A percentile compares a stretch with the other conserved stretches of the same genome.
These are phyloP conservation scores for Alcedo atthis DNA, from an alignment of 2,797 vertebrate species.

Conservation along the genomic window DNA sequence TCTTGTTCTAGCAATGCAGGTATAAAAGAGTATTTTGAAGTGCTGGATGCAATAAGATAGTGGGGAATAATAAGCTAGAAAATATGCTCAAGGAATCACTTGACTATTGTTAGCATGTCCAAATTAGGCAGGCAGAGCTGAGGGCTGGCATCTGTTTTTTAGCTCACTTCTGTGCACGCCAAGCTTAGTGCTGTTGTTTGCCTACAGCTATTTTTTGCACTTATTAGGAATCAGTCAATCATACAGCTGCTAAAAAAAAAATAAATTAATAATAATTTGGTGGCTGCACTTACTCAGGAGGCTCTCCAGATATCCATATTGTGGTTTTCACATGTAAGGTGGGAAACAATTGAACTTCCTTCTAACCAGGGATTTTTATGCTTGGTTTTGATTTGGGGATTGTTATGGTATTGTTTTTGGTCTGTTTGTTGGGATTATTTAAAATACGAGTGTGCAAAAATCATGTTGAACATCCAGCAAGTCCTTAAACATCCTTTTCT, in stretches of 20 bases:
- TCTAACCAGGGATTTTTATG: background rate
- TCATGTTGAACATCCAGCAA: background rate
- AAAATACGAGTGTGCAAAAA: background rate
- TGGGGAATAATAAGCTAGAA: conserved; percentile 58
- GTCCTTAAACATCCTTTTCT: background rate
- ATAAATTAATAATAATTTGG: conserved; percentile 29
- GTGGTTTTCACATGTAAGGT: background rate
- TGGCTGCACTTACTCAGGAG: background rate
- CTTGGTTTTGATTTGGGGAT: background rate
- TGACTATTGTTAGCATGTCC: conserved; percentile 3
- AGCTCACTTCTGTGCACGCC: conserved; percentile 21
- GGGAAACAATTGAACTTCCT: background rate
- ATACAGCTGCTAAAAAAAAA: conserved; percentile 33
- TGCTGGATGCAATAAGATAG: conserved; percentile 33
- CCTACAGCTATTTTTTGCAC: conserved; percentile 52
- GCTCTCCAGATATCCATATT: background rate
- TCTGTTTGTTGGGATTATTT: background rate
- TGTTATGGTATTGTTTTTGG: background rate
- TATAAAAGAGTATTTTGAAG: conserved; percentile 62
- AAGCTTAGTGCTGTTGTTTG: conserved; percentile 35
- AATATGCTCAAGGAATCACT: conserved; percentile 64
- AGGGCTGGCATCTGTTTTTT: conserved; percentile 60
- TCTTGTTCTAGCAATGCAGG: conserved; percentile 28
- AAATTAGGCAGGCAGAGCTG: conserved; percentile 52
- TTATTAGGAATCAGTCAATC: conserved; percentile 59